Conservation (phyloP, 2,797 vertebrate species). For the Chloroceryle amazona region DNA sequence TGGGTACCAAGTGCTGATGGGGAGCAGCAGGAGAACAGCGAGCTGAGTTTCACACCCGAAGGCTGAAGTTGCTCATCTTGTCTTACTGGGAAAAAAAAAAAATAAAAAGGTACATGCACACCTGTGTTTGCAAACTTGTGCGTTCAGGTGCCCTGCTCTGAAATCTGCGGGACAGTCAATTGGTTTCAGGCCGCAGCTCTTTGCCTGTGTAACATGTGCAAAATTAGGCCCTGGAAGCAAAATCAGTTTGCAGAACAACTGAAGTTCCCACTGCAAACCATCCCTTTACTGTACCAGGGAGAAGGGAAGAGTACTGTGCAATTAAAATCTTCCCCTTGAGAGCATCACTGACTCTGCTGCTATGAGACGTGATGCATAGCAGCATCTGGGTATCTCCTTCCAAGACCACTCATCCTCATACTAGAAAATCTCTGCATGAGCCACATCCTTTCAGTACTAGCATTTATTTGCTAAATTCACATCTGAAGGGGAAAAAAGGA, state of each 20-base stretch:
- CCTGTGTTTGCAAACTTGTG: not conserved
- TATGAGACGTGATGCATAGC: not conserved
- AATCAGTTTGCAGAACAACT: not conserved
- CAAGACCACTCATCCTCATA: not conserved
- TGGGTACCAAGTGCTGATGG: fast-evolving
- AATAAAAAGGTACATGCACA: no score
- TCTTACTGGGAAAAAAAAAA: not conserved
- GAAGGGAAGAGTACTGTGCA: not conserved
- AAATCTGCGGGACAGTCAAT: not conserved
- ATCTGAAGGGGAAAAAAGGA: not conserved
- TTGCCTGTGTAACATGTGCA: not conserved
- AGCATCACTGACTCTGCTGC: not conserved
- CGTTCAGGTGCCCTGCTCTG: not conserved
- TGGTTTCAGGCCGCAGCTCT: not conserved
- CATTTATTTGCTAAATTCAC: not conserved
- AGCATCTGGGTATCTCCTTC: not conserved
- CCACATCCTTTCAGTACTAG: not conserved
- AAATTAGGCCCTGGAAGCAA: not conserved
- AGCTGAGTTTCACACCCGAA: not conserved
- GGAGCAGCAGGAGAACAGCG: not conserved
- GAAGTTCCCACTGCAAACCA: not conserved
- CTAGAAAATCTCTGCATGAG: not conserved
- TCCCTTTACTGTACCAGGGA: not conserved
- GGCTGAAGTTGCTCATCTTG: not conserved
- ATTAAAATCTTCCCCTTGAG: not conserved